Base-by-base conservation (phyloP, 2,888 invertebrate genomes). In the Brachyopa scutellaris region DNA sequence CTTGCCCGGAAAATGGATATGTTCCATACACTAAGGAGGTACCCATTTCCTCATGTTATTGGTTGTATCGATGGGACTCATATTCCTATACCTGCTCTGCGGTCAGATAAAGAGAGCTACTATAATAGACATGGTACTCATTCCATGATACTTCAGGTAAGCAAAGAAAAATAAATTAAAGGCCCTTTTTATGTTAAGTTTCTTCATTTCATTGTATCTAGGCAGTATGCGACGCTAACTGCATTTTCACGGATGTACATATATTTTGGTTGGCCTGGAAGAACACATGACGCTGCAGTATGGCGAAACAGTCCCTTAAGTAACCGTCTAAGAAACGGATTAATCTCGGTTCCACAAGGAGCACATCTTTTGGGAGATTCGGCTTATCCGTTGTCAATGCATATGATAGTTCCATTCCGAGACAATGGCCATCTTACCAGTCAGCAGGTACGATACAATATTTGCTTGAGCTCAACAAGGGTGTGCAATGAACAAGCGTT, bases 251-350 rank as follows among this genome's bases (percentile, higher is more conserved):
- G 6, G 26, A 26, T 17, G 21, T 3, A 38, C 47, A 47, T 13
- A 38, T 62, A 47, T 13, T 17, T 62, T 62, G 62, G 47, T 23
- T 62, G 62, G 47, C 47, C 62, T 31, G 62, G 62, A 13, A 47
- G 23, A 33, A 49, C 62, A 49, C 47, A 62, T 47, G 62, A 62
- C 15, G 47, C 62, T n/a, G 13, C 9, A 13, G 47, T 62, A 21
- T 47, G 62, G 62, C 21, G 21, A 62, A 62, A 62, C 4, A 62
- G 47, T 21, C 33, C 45, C 6, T 21, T 62, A 8, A 23, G 13
- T n/a, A n/a, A 26, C 23, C 15, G 15, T 40, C 13, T 59, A 19
- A 26, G 19, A 15, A 19, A 59, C 13, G 8, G 40, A 15, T 17
- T 8, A 38, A 40, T 40, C 9, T 15, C 1, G 19, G 33, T 62